These are phyloP conservation scores for Thunnus maccoyii DNA, from an alignment of 2,113 vertebrate species.

Conservation along the genomic window DNA sequence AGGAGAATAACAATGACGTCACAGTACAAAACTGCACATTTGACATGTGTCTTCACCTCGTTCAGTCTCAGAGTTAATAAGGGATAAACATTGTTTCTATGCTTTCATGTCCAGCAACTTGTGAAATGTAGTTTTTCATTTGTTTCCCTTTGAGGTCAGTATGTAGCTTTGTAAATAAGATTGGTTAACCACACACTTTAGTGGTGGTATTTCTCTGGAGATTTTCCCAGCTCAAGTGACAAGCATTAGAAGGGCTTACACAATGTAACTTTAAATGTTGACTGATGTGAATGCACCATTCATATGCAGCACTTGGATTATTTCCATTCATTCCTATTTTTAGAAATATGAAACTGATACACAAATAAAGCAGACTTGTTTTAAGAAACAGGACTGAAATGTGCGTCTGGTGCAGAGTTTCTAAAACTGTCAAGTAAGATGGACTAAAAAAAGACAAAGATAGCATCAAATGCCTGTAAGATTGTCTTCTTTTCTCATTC, in stretches of 20 bases:
- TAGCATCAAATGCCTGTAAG: too few relatives aligned
- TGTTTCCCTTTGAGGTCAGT: constrained; percentile 24
- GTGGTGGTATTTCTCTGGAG: constrained; percentile 32
- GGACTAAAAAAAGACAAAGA: too few relatives aligned
- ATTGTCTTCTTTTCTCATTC: too few relatives aligned
- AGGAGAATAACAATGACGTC: too few relatives aligned
- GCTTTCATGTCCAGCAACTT: not conserved
- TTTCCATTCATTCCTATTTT: not conserved
- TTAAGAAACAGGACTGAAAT: not conserved
- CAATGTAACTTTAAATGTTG: constrained; percentile 14
- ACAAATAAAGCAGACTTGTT: not conserved
- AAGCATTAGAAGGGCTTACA: constrained; percentile 28
- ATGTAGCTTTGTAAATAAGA: constrained; percentile 28
- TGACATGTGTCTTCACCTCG: too few relatives aligned
- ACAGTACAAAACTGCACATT: too few relatives aligned
- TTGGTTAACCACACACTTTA: constrained; percentile 39
- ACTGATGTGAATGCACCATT: constrained; percentile 31
- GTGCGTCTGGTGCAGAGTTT: too few relatives aligned
- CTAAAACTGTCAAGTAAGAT: too few relatives aligned
- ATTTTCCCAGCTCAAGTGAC: constrained; percentile 51
- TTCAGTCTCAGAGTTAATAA: too few relatives aligned
- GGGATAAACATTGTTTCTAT: too few relatives aligned
- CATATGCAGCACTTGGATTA: constrained; percentile 11
- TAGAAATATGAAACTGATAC: constrained; percentile 5
- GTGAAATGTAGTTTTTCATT: not conserved